Evolutionary conservation across 1,140 invertebrate genomes (phyloP).

Genomic region (Paraescarpia echinospica): DNA sequence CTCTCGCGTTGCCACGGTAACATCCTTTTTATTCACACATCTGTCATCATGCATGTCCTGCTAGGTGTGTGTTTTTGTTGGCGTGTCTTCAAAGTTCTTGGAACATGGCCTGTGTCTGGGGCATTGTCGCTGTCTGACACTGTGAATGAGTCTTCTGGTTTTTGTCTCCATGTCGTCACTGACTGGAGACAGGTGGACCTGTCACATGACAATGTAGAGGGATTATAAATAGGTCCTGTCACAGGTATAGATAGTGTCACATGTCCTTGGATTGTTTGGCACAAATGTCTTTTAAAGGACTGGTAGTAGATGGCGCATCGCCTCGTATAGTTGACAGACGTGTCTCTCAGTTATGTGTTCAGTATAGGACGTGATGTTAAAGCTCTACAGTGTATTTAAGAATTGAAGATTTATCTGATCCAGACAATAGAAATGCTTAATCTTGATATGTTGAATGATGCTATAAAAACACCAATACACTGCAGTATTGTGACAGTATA

Average conservation of each 20-base stretch:
- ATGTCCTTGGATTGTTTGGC: no score
- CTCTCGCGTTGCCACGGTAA: background rate
- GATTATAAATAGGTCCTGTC: background rate
- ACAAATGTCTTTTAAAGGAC: no score
- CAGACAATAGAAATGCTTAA: background rate
- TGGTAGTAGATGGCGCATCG: no score
- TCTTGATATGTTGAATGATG: background rate
- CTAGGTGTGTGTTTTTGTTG: background rate
- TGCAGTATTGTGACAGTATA: no score
- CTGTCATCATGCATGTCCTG: background rate
- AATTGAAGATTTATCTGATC: no score
- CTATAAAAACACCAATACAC: no score
- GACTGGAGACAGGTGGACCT: background rate
- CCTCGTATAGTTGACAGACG: no score
- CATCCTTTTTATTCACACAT: background rate
- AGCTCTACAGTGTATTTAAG: no score
- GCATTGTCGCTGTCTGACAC: no score
- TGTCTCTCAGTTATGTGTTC: background rate
- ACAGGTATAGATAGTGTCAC: no score
- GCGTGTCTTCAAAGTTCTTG: background rate
- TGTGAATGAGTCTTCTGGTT: background rate
- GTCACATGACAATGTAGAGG: background rate
- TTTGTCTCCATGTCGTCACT: background rate
- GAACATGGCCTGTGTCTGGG: background rate
- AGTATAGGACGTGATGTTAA: background rate